Evolutionary conservation across 2,113 vertebrate genomes (phyloP).

Genomic region (Megaleporinus macrocephalus): DNA sequence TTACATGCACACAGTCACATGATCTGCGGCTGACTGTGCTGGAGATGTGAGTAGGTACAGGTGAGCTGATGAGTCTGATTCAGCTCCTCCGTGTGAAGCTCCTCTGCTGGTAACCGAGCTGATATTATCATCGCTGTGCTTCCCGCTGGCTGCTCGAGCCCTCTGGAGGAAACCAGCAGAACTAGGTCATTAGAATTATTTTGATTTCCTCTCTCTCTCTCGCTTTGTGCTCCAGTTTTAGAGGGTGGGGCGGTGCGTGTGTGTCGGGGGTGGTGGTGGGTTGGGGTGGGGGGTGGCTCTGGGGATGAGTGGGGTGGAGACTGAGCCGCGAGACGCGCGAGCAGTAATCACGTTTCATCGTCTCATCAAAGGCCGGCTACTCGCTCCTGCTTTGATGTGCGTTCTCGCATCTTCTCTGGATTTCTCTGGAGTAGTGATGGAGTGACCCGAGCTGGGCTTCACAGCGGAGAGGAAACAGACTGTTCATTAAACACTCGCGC

Average conservation of each 20-base stretch:
- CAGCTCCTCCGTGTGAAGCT: no score
- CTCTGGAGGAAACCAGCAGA: constrained; percentile 36
- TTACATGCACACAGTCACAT: no score
- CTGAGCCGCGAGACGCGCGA: constrained; percentile 35
- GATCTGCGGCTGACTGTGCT: no score
- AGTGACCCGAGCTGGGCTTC: constrained; percentile 27
- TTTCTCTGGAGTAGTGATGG: neutral
- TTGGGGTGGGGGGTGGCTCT: no score
- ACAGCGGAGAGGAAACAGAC: neutral
- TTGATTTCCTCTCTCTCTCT: constrained; percentile 30
- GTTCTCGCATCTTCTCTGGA: neutral
- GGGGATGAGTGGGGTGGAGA: constrained; percentile 29
- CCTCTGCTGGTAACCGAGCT: no score
- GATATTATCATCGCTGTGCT: neutral
- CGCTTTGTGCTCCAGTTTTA: constrained; percentile 25
- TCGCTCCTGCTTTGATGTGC: constrained; percentile 24
- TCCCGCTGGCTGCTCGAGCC: constrained; percentile 19
- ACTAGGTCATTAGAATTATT: constrained; percentile 59
- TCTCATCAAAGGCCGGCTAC: constrained; percentile 44
- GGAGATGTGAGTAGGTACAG: no score
- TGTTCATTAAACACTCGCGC: neutral
- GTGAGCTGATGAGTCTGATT: no score
- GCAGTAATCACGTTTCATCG: constrained; percentile 53
- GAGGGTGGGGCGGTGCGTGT: constrained; percentile 1
- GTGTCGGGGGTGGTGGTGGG: no score